Evolutionary conservation across 1,140 invertebrate species (phyloP).

Genomic region (Zeugodacus cucurbitae): DNA sequence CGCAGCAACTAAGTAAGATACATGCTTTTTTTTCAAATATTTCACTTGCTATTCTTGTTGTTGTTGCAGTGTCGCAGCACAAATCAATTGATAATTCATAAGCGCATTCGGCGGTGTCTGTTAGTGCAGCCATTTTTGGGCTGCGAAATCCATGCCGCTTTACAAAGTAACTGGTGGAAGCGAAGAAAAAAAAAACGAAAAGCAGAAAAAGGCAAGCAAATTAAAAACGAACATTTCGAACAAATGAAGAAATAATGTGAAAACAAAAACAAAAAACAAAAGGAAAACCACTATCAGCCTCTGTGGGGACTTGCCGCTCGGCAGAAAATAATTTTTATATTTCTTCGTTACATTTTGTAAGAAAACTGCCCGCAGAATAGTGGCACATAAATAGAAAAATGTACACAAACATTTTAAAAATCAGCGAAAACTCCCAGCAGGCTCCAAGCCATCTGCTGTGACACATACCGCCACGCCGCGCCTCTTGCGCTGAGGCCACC

Average conservation of each 20-base stretch:
- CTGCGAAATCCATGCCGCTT: neutral
- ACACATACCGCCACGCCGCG: neutral
- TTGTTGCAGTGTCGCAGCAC: neutral
- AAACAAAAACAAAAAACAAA: neutral
- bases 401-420: neutral
- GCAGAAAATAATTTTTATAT: neutral
- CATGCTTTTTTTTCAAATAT: too few relatives aligned
- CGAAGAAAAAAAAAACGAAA: neutral
- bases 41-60: neutral
- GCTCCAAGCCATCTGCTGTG: neutral
- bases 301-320: neutral
- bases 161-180: neutral
- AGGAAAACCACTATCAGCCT: neutral
- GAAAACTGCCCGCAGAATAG: neutral
- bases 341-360: neutral
- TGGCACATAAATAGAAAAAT: neutral
- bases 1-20: neutral
- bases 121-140: slow-evolving; percentile 29
- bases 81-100: slow-evolving; percentile 40
- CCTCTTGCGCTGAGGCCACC: neutral
- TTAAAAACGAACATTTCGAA: neutral
- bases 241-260: slow-evolving; percentile 12
- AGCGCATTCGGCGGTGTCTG: neutral
- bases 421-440: neutral
- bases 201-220: neutral